These are phyloP conservation scores for Scalopus aquaticus DNA, from an alignment of 2,113 vertebrate genomes.

Conservation along the genomic window DNA sequence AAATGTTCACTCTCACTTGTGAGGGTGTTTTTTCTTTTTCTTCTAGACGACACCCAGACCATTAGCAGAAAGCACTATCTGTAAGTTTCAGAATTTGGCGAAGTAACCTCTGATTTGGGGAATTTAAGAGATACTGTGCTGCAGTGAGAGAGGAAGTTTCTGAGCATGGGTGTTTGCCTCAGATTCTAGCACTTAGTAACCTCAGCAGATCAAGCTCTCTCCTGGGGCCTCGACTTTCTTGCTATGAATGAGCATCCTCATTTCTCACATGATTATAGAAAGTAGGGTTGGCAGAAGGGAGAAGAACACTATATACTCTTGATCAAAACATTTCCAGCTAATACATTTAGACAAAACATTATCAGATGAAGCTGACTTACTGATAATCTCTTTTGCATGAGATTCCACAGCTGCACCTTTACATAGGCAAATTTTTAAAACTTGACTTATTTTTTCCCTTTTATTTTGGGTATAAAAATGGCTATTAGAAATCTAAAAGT, in stretches of 20 bases:
- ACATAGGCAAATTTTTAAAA: neutral
- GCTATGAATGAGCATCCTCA: neutral
- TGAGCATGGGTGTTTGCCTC: neutral
- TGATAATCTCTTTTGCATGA: conserved; percentile 29
- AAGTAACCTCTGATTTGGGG: neutral
- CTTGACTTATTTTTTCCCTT: neutral
- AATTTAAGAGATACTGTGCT: neutral
- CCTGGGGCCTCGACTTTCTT: neutral
- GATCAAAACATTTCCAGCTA: conserved; percentile 46
- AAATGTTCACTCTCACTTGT: neutral
- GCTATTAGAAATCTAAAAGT: neutral
- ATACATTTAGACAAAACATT: neutral
- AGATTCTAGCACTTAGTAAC: neutral
- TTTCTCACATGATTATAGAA: neutral
- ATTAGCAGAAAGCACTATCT: neutral
- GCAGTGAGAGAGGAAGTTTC: neutral
- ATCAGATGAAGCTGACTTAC: neutral
- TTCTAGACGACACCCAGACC: neutral
- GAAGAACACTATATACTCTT: neutral
- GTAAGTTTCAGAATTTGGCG: neutral
- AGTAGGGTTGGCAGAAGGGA: neutral
- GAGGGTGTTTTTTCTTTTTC: neutral
- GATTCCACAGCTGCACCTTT: conserved; percentile 22
- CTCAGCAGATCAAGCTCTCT: neutral
- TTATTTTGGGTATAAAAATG: neutral